A percentile compares a stretch with the other conserved stretches of the same genome.
Conservation (phyloP, 2,888 invertebrate genomes). For the Ophion obscuratus region DNA sequence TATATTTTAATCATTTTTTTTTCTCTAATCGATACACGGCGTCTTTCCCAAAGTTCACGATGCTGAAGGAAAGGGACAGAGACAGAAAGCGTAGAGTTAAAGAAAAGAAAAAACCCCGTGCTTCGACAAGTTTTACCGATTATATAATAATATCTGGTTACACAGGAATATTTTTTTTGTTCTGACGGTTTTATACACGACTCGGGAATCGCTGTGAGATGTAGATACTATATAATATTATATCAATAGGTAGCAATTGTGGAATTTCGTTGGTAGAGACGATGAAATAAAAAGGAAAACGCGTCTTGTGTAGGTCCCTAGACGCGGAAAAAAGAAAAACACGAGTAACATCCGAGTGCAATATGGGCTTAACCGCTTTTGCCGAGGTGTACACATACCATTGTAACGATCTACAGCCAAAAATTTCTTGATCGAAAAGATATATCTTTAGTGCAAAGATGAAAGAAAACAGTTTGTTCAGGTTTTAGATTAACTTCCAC, state of each 20-base stretch:
- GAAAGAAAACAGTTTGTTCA: conserved; percentile 44
- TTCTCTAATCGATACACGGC: conserved; percentile 55
- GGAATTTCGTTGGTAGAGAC: conserved; percentile 60
- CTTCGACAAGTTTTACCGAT: conserved; percentile 52
- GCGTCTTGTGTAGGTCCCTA: conserved; percentile 57
- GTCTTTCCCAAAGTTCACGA: conserved; percentile 3
- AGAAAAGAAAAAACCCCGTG: conserved; percentile 61
- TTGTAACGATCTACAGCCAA: conserved; percentile 45
- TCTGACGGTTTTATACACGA: conserved; percentile 66
- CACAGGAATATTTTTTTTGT: conserved; percentile 62
- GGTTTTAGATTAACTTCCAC: conserved; percentile 29
- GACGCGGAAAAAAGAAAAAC: conserved; percentile 20
- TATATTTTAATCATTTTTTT: conserved; percentile 60
- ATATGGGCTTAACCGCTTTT: conserved; percentile 71
- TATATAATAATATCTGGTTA: conserved; percentile 50
- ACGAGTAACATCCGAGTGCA: conserved; percentile 72
- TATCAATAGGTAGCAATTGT: conserved; percentile 63
- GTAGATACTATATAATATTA: conserved; percentile 68
- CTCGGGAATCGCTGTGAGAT: conserved; percentile 65
- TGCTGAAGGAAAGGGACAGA: conserved; percentile 3
- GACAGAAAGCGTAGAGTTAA: background rate
- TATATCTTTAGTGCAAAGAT: conserved; percentile 6
- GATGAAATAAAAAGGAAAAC: conserved; percentile 21
- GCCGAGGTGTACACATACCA: conserved; percentile 53
- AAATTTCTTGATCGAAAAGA: conserved; percentile 11